Evolutionary conservation across 2,888 invertebrate species (phyloP).

Genomic region (Pterostichus madidus): DNA sequence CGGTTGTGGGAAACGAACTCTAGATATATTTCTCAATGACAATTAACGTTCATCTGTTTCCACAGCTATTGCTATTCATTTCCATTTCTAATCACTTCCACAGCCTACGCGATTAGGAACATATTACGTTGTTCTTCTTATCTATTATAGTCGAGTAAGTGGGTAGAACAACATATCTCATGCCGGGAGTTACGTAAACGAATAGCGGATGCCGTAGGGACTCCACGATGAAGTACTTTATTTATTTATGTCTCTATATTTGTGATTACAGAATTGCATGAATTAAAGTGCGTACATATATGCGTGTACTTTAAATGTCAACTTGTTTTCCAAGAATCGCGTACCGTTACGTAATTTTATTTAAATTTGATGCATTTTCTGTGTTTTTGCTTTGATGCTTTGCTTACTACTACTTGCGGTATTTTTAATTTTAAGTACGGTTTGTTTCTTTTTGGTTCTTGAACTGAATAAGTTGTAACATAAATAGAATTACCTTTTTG

Average conservation of each 20-base stretch:
- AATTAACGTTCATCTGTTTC: too few species aligned
- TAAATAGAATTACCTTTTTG: not conserved
- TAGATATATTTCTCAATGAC: not conserved
- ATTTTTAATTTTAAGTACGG: constrained; percentile 29
- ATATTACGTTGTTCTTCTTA: constrained; percentile 44
- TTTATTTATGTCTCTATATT: constrained; percentile 20
- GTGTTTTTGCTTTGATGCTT: not conserved
- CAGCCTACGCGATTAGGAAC: constrained; percentile 25
- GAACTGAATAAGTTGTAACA: not conserved
- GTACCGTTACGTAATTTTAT: constrained; percentile 49
- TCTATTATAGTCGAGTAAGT: constrained; percentile 23
- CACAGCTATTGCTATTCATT: constrained; percentile 1
- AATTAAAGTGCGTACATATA: not conserved
- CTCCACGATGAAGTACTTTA: not conserved
- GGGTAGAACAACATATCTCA: constrained; percentile 11
- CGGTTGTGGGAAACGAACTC: too few species aligned
- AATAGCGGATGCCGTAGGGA: constrained; percentile 10
- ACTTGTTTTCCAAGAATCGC: constrained; percentile 41
- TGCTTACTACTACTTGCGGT: constrained; percentile 16
- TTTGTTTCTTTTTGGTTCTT: constrained; percentile 20
- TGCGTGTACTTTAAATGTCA: constrained; percentile 51
- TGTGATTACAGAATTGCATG: not conserved
- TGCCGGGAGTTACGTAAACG: constrained; percentile 54
- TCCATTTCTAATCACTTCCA: constrained; percentile 45
- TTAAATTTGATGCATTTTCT: constrained; percentile 52